Evolutionary conservation across 37 sponge, comb jelly and placozoan species (phyloP).

Genomic region (Dysidea cf. avara): DNA sequence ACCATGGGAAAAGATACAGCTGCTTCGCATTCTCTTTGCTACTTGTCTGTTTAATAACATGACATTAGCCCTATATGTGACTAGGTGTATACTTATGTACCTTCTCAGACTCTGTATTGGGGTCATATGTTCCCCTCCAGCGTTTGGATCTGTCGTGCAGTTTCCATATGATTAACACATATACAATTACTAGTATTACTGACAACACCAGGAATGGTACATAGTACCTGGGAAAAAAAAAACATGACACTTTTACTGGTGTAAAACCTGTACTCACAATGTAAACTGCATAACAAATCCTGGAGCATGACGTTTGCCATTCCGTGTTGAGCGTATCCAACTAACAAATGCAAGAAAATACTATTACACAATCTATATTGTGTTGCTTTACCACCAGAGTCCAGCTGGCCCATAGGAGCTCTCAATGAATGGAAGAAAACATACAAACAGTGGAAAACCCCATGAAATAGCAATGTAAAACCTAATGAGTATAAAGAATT

Average conservation of each 20-base stretch:
- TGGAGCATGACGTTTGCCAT: background rate
- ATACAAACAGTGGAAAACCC: constrained; percentile 48
- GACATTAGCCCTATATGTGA: background rate
- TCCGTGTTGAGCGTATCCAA: constrained; percentile 19
- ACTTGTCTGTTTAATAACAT: constrained; percentile 1
- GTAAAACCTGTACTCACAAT: constrained; percentile 9
- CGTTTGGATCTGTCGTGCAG: background rate
- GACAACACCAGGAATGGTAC: constrained; percentile 3
- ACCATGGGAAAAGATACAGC: constrained; percentile 24
- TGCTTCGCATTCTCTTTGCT: constrained; percentile 23
- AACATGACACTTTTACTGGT: no score
- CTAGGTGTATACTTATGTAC: background rate
- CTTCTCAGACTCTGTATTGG: background rate
- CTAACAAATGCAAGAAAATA: background rate
- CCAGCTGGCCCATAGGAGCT: constrained; percentile 73
- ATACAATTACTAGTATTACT: background rate
- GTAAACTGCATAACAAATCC: constrained; percentile 13
- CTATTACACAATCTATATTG: background rate
- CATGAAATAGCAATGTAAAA: constrained; percentile 47
- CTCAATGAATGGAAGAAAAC: constrained; percentile 55
- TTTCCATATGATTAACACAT: background rate
- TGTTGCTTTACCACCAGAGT: constrained; percentile 69
- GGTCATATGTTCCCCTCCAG: constrained; percentile 13
- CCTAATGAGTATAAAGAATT: constrained; percentile 9
- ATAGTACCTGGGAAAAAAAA: constrained; percentile 10